A percentile compares a stretch with the other conserved stretches of the same genome.
phyloP scores from a whole-genome alignment of 2,797 vertebrate genomes.

The Coranthus polyacanthus region DNA sequence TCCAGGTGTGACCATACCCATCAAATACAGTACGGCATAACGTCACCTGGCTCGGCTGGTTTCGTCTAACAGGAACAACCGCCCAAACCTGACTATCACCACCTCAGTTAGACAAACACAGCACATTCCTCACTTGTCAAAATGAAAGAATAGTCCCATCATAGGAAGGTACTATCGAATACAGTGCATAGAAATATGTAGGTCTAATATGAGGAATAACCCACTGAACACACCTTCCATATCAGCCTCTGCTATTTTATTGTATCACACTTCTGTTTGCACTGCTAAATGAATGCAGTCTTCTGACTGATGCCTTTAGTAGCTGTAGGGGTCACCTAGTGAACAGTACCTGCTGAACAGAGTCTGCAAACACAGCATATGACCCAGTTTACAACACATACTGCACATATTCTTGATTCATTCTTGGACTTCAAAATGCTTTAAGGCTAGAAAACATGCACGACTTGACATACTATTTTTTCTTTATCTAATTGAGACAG shows the following conservation, averaged over 20 bases:
- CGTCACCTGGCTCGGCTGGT: conserved; percentile 71
- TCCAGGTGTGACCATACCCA: conserved; percentile 56
- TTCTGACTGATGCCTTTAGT: conserved; percentile 8
- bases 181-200: conserved; percentile 2
- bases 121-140: conserved; percentile 77
- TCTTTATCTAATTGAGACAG: too few relatives aligned
- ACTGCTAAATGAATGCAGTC: background rate
- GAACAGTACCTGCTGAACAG: background rate
- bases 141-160: conserved; percentile 17
- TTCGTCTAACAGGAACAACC: conserved; percentile 80
- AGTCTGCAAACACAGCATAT: conserved; percentile 2
- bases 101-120: conserved; percentile 66
- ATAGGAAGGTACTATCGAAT: background rate
- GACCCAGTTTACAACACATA: too few relatives aligned
- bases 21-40: conserved; percentile 47
- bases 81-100: conserved; percentile 78
- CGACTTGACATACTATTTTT: too few relatives aligned
- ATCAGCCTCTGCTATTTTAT: background rate
- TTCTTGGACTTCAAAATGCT: background rate
- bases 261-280: background rate
- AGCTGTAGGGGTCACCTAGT: conserved; percentile 1
- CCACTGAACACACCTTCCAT: background rate
- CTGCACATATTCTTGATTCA: background rate
- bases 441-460: too few relatives aligned
- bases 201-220: conserved; percentile 19